These are phyloP conservation scores for Chrysolina haemoptera DNA, from an alignment of 2,888 invertebrate genomes.

Conservation along the genomic window DNA sequence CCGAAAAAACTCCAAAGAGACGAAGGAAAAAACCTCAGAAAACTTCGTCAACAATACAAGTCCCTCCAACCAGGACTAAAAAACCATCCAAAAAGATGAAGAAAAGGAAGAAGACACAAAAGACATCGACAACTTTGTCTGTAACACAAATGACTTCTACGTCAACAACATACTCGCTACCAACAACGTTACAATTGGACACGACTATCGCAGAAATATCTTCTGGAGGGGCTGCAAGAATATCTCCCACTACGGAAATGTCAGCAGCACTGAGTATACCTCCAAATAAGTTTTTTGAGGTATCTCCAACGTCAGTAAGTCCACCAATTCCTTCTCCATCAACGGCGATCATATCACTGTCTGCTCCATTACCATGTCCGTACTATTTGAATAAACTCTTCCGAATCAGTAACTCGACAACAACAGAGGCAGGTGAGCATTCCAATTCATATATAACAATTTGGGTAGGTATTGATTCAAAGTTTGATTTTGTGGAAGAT, in stretches of 20 bases:
- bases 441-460: neutral
- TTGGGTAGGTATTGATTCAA: too few species aligned
- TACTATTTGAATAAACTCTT: neutral
- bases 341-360: neutral
- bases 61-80: neutral
- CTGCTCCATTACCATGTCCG: slow-evolving; percentile 6
- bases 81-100: neutral
- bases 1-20: neutral
- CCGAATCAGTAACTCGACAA: neutral
- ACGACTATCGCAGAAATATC: neutral
- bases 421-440: slow-evolving; percentile 4
- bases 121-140: slow-evolving; percentile 2
- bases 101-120: slow-evolving; percentile 3
- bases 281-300: neutral
- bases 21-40: neutral
- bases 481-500: too few species aligned
- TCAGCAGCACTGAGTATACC: neutral
- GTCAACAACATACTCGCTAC: neutral
- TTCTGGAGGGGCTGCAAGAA: neutral
- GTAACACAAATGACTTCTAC: slow-evolving; percentile 17
- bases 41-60: neutral
- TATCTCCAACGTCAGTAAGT: neutral
- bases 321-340: neutral
- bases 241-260: neutral
- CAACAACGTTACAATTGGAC: neutral